Percentiles rank a stretch among this genome's conserved stretches.
Conservation (phyloP, 2,797 vertebrate species). For the Toxotes lorentzi region DNA sequence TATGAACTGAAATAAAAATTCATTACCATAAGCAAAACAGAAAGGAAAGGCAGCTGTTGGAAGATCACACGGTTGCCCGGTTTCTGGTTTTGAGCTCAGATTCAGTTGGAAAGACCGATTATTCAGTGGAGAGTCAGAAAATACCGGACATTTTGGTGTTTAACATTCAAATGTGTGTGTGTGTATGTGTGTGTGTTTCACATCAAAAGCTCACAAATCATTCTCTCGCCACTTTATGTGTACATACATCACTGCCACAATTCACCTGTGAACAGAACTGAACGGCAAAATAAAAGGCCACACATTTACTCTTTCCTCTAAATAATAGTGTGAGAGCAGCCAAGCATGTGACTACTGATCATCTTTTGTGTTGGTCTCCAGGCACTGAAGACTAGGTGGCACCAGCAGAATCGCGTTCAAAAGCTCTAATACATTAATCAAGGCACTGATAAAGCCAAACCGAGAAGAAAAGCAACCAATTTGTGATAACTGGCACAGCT, state of each 20-base stretch:
- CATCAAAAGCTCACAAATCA: conserved; percentile 14
- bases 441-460: conserved; percentile 24
- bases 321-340: conserved; percentile 23
- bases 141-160: not conserved
- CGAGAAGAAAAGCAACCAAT: conserved; percentile 37
- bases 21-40: not conserved
- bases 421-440: conserved; percentile 27
- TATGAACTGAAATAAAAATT: not conserved
- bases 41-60: not conserved
- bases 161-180: no score
- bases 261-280: not conserved
- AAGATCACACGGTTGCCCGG: not conserved
- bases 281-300: not conserved
- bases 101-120: no score
- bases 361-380: conserved; percentile 34
- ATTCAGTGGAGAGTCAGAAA: conserved; percentile 6
- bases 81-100: conserved; percentile 2
- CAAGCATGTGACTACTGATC: conserved; percentile 29
- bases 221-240: not conserved
- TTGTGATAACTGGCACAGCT: not conserved
- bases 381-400: conserved; percentile 11
- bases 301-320: not conserved
- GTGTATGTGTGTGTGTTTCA: not conserved
- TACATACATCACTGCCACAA: not conserved
- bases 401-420: conserved; percentile 18